Conservation (phyloP, 2,113 vertebrate species). For the Ailurus styani region DNA sequence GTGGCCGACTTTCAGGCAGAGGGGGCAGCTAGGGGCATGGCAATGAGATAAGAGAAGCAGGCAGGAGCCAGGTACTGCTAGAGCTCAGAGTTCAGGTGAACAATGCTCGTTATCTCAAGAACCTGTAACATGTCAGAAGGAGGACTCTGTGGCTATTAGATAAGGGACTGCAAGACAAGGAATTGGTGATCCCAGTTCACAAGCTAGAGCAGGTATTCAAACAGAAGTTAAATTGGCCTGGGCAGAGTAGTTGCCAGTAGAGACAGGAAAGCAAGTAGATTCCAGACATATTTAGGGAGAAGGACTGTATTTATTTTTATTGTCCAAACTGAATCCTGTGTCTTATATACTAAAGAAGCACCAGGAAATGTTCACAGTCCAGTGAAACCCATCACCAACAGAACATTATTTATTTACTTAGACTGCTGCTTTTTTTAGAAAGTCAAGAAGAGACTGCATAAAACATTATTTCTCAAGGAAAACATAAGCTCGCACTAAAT, state of each 20-base stretch:
- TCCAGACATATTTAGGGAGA: neutral
- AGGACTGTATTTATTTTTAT: neutral
- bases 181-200: neutral
- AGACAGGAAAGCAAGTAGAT: neutral
- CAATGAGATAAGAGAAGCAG: neutral
- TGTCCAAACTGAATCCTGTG: neutral
- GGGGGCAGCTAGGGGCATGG: neutral
- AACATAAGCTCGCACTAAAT: conserved; percentile 30
- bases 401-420: neutral
- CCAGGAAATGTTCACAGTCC: neutral
- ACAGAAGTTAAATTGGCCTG: neutral
- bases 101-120: neutral
- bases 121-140: neutral
- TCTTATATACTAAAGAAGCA: neutral
- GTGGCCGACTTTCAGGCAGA: neutral
- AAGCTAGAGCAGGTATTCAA: neutral
- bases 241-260: neutral
- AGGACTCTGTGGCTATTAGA: neutral
- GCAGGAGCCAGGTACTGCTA: neutral
- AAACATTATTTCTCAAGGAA: neutral
- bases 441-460: neutral
- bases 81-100: neutral
- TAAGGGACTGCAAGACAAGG: neutral
- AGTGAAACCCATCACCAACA: neutral
- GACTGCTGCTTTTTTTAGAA: neutral